These are phyloP conservation scores for Napeogenes inachia DNA, from an alignment of 2,888 invertebrate species.

Conservation along the genomic window DNA sequence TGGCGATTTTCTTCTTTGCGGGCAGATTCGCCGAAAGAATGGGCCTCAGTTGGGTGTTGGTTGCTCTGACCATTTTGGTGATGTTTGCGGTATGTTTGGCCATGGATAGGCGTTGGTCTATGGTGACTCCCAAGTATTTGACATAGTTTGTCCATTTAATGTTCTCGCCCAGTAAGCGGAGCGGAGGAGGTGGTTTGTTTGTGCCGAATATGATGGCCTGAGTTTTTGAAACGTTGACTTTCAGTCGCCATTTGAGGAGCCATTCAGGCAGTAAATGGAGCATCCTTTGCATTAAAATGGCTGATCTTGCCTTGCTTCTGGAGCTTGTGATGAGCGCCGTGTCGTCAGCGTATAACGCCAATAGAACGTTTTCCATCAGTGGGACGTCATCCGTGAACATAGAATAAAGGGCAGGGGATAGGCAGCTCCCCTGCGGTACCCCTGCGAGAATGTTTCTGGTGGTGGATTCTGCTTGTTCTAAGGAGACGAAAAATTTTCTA, in stretches of 20 bases:
- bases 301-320: neutral
- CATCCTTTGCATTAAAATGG: slow-evolving; percentile 5
- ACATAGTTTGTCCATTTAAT: neutral
- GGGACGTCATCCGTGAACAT: slow-evolving; percentile 26
- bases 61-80: neutral
- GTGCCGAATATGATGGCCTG: slow-evolving; percentile 9
- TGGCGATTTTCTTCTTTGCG: neutral
- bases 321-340: slow-evolving; percentile 9
- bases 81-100: neutral
- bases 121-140: slow-evolving; percentile 7
- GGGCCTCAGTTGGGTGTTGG: neutral
- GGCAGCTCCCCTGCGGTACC: slow-evolving; percentile 24
- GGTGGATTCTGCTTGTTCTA: slow-evolving; percentile 16
- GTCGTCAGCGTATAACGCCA: slow-evolving; percentile 24
- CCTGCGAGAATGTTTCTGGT: slow-evolving; percentile 24
- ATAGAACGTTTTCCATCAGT: neutral
- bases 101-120: neutral
- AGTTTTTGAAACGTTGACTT: slow-evolving; percentile 20
- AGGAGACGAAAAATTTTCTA: slow-evolving; percentile 28
- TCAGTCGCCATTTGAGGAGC: slow-evolving; percentile 14
- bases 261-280: slow-evolving; percentile 10
- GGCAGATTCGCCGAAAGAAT: neutral
- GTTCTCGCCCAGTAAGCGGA: neutral
- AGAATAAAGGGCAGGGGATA: slow-evolving; percentile 26
- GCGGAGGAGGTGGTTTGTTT: neutral